Evolutionary conservation across 2,888 invertebrate species (phyloP).

Genomic region (Prosopocoilus inquinatus): DNA sequence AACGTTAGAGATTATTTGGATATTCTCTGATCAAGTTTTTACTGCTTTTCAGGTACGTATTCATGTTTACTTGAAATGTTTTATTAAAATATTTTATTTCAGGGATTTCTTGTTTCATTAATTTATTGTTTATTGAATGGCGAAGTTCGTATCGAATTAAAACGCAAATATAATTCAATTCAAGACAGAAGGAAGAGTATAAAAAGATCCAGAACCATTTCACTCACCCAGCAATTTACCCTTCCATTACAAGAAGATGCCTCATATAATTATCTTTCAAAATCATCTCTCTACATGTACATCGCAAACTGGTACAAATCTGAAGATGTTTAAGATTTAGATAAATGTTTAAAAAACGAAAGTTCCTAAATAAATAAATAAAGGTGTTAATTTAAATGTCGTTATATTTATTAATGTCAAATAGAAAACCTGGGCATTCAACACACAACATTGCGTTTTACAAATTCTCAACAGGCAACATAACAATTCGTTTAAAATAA

Average conservation of each 20-base stretch:
- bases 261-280: slow-evolving; percentile 4
- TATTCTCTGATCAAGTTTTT: slow-evolving; percentile 65
- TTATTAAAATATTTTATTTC: slow-evolving; percentile 26
- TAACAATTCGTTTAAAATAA: slow-evolving; percentile 11
- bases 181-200: slow-evolving; percentile 23
- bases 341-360: not conserved
- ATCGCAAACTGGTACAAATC: slow-evolving; percentile 7
- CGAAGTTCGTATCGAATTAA: slow-evolving; percentile 58
- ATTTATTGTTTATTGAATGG: slow-evolving; percentile 65
- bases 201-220: slow-evolving; percentile 30
- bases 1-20: slow-evolving; percentile 58
- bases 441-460: slow-evolving; percentile 13
- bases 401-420: slow-evolving; percentile 15
- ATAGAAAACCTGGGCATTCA: slow-evolving; percentile 17
- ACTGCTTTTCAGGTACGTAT: slow-evolving; percentile 62
- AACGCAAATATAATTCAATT: slow-evolving; percentile 37
- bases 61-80: not conserved
- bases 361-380: slow-evolving; percentile 4
- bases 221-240: slow-evolving; percentile 31
- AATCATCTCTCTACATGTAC: not conserved
- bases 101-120: slow-evolving; percentile 64
- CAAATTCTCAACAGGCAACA: slow-evolving; percentile 16
- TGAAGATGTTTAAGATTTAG: not conserved
- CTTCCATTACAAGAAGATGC: slow-evolving; percentile 29
- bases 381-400: slow-evolving; percentile 8